A percentile compares a stretch with the other conserved stretches of the same genome.
phyloP scores from a whole-genome alignment of 1,140 invertebrate species.

The Leptonema lineaticorne region DNA sequence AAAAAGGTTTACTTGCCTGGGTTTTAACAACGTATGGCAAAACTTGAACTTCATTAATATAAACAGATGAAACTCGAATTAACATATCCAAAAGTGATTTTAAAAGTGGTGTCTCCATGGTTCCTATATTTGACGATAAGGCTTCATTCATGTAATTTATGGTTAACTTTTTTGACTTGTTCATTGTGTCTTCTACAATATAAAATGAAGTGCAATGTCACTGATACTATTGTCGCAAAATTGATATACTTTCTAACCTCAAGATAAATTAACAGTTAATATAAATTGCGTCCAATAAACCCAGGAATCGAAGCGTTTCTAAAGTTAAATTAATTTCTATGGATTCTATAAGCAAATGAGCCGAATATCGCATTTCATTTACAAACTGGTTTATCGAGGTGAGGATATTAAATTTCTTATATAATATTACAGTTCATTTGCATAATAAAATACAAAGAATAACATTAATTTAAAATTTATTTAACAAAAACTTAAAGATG shows the following conservation, averaged over 20 bases:
- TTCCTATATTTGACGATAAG: constrained; percentile 20
- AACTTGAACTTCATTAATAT: constrained; percentile 46
- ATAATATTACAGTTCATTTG: background rate
- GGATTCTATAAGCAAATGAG: constrained; percentile 3
- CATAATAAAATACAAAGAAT: background rate
- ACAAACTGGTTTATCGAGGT: background rate
- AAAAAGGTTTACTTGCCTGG: constrained; percentile 46
- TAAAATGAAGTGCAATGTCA: background rate
- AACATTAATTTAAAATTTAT: too few species aligned
- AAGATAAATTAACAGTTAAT: background rate
- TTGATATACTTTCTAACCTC: background rate
- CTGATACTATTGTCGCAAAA: background rate
- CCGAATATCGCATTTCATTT: constrained; percentile 5
- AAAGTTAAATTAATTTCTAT: background rate
- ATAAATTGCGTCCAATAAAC: background rate
- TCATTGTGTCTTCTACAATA: constrained; percentile 37
- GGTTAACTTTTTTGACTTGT: constrained; percentile 28
- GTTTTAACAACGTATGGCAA: constrained; percentile 49
- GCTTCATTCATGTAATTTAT: constrained; percentile 27
- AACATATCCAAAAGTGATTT: constrained; percentile 55
- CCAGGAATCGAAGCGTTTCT: background rate
- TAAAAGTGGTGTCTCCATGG: constrained; percentile 43
- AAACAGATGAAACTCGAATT: constrained; percentile 48
- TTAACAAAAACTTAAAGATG: too few species aligned
- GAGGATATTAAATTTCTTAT: background rate